Conservation (phyloP, 2,113 vertebrate genomes). For the Macquaria ambigua region DNA sequence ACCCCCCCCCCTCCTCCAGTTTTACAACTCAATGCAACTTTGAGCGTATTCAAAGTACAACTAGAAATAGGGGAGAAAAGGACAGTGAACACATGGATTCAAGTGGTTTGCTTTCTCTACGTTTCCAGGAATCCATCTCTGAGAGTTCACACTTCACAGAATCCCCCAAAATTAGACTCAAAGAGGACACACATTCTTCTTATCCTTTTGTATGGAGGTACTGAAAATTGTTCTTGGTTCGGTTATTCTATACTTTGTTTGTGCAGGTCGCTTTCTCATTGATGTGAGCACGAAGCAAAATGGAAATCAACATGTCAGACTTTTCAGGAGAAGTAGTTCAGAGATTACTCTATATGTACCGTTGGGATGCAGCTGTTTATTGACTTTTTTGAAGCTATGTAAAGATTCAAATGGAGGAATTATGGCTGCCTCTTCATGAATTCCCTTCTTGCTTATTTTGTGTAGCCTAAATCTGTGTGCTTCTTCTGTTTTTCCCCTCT, state of each 20-base stretch:
- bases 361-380: background rate
- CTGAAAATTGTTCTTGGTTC: slow-evolving; percentile 15
- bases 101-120: slow-evolving; percentile 36
- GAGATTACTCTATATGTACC: background rate
- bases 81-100: slow-evolving; percentile 32
- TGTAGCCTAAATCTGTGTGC: no score
- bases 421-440: background rate
- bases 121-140: slow-evolving; percentile 40
- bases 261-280: slow-evolving; percentile 15
- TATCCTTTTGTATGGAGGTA: slow-evolving; percentile 3
- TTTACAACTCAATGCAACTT: slow-evolving; percentile 52
- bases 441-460: background rate
- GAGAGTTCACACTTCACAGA: slow-evolving; percentile 34
- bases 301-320: slow-evolving; percentile 8
- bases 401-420: background rate
- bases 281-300: slow-evolving; percentile 11
- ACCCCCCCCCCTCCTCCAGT: background rate
- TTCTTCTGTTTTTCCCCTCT: no score
- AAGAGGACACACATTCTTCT: background rate
- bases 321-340: background rate
- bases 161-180: slow-evolving; percentile 19
- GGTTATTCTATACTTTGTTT: slow-evolving; percentile 13
- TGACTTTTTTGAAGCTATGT: background rate
- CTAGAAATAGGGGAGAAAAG: slow-evolving; percentile 43
- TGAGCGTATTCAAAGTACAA: slow-evolving; percentile 38